Conservation (phyloP, 2,113 vertebrate species). For the Capreolus pygargus region DNA sequence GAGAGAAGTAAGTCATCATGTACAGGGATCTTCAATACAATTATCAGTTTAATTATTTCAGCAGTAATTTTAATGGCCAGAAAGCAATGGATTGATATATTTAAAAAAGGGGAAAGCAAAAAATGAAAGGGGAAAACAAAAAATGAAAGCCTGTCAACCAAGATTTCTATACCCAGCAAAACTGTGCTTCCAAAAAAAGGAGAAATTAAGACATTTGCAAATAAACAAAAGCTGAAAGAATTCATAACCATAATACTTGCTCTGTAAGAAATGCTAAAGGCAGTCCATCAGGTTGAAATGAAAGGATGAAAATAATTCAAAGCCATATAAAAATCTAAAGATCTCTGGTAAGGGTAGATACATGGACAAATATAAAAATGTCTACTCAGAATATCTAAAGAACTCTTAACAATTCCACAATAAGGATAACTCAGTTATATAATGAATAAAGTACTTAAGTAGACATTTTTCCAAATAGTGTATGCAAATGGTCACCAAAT, state of each 20-base stretch:
- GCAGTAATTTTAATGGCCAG: neutral
- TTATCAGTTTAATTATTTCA: neutral
- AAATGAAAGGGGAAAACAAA: neutral
- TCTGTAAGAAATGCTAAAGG: neutral
- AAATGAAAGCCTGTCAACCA: neutral
- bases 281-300: neutral
- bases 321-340: neutral
- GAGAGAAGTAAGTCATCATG: neutral
- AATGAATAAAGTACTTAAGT: neutral
- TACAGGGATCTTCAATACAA: neutral
- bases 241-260: neutral
- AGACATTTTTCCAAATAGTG: neutral
- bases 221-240: neutral
- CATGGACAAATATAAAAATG: neutral
- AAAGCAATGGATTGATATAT: neutral
- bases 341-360: neutral
- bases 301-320: neutral
- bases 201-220: neutral
- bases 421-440: neutral
- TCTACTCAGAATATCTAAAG: neutral
- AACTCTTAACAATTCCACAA: neutral
- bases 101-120: neutral
- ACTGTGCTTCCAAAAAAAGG: neutral
- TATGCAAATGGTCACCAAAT: neutral
- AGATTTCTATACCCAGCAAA: neutral